phyloP scores from a whole-genome alignment of 2,888 invertebrate genomes.

The Dryocosmus kuriphilus region DNA sequence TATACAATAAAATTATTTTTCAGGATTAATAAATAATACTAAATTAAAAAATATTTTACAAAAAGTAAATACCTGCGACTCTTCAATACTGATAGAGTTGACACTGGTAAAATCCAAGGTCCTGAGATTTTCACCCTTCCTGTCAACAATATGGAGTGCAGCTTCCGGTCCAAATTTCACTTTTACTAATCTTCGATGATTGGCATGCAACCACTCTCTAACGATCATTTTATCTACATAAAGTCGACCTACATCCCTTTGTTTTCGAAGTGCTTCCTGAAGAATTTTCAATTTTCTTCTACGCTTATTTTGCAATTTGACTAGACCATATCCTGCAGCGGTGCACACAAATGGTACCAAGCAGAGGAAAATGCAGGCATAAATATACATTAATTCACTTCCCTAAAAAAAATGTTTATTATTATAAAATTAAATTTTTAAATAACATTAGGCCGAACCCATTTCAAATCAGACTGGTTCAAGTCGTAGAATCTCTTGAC shows the following conservation, averaged over 20 bases:
- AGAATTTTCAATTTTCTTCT: slow-evolving; percentile 89
- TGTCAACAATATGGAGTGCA: slow-evolving; percentile 90
- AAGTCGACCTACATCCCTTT: slow-evolving; percentile 79
- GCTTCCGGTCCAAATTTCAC: slow-evolving; percentile 94
- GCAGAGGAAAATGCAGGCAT: slow-evolving; percentile 93
- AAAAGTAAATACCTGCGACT: slow-evolving; percentile 84
- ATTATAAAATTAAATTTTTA: too few species aligned
- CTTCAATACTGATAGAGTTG: slow-evolving; percentile 90
- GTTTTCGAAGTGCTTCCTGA: slow-evolving; percentile 86
- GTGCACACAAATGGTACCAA: slow-evolving; percentile 96
- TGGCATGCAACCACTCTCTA: slow-evolving; percentile 96
- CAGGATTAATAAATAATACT: too few species aligned
- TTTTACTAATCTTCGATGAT: slow-evolving; percentile 92
- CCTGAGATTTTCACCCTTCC: slow-evolving; percentile 94
- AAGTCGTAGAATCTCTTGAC: too few species aligned
- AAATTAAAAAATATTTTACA: neutral
- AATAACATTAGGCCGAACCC: too few species aligned
- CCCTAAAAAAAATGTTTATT: slow-evolving; percentile 81
- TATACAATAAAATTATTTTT: too few species aligned
- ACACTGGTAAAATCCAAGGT: slow-evolving; percentile 88
- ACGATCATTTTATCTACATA: slow-evolving; percentile 95
- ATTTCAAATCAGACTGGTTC: too few species aligned
- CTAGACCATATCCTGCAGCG: slow-evolving; percentile 94
- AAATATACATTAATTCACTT: slow-evolving; percentile 98
- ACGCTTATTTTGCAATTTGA: slow-evolving; percentile 93